phyloP scores from a whole-genome alignment of 35 echinoderm and acorn worm species.

The Heliocidaris tuberculata region DNA sequence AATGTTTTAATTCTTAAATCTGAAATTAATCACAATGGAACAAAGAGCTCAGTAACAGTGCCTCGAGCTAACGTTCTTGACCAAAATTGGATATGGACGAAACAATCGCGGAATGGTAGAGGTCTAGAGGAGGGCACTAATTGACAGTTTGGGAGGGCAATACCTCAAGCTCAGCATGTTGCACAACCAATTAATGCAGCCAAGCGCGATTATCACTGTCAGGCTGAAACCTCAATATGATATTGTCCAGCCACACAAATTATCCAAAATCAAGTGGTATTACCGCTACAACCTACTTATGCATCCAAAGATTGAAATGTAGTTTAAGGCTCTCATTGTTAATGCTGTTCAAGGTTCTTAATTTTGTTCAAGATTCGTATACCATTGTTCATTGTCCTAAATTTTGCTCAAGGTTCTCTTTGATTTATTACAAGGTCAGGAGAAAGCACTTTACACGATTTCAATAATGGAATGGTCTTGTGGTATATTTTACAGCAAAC shows the following conservation, averaged over 20 bases:
- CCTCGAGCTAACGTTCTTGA: background rate
- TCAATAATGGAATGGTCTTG: no score
- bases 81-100: background rate
- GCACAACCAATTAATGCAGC: background rate
- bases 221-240: background rate
- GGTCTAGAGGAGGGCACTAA: background rate
- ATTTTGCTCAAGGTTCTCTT: no score
- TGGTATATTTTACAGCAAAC: no score
- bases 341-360: background rate
- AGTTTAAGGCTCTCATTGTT: background rate
- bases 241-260: background rate
- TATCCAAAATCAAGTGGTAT: background rate
- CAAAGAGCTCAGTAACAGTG: background rate
- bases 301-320: background rate
- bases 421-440: background rate
- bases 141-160: background rate
- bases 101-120: background rate
- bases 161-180: background rate
- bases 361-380: background rate
- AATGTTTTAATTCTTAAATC: no score
- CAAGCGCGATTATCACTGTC: background rate
- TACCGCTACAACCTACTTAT: background rate
- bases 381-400: no score
- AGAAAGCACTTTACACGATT: background rate
- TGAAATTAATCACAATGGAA: background rate